Conservation (phyloP, 2,113 vertebrate species). For the Petroica traversi region DNA sequence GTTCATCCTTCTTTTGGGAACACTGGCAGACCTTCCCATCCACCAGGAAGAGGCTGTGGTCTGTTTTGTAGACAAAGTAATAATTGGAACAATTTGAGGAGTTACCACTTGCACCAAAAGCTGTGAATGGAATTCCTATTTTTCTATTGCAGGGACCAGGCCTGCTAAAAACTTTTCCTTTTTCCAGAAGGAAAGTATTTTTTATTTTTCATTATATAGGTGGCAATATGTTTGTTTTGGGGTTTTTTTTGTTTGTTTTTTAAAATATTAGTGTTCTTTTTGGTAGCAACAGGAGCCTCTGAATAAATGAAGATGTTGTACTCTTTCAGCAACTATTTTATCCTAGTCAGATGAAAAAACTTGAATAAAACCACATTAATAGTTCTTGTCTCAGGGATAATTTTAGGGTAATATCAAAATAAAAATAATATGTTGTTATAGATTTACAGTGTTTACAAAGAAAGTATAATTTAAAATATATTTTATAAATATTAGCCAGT, state of each 20-base stretch:
- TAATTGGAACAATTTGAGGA: neutral
- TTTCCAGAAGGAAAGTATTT: neutral
- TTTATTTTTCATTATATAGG: neutral
- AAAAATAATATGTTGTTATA: neutral
- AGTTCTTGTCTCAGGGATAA: neutral
- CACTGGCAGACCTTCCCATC: neutral
- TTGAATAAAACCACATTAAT: neutral
- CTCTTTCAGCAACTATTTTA: neutral
- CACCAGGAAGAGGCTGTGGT: neutral
- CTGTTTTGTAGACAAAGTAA: neutral
- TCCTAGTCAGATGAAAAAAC: neutral
- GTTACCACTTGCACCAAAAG: neutral
- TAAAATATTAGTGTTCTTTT: neutral
- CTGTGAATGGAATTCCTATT: neutral
- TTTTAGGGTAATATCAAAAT: neutral
- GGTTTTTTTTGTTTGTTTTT: neutral
- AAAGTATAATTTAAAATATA: neutral
- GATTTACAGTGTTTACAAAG: neutral
- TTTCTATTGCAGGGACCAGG: neutral
- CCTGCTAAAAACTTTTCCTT: neutral
- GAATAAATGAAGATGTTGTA: neutral
- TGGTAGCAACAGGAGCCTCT: fast-evolving
- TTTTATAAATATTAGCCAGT: neutral
- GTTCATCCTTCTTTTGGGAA: neutral
- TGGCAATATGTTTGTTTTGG: neutral